phyloP scores from a whole-genome alignment of 2,888 invertebrate species.

The Altica lythri region DNA sequence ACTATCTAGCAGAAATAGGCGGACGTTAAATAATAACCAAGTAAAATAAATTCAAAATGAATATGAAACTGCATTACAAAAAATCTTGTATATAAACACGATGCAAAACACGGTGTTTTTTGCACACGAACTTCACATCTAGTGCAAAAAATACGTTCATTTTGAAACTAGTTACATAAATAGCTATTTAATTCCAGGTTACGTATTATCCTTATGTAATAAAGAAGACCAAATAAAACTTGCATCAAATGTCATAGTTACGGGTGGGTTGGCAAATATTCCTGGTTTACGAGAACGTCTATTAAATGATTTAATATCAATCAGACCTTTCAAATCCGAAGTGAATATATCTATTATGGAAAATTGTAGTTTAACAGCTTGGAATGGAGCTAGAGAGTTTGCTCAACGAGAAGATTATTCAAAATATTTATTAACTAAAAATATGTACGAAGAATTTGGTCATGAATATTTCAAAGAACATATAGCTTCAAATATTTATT shows the following conservation, averaged over 20 bases:
- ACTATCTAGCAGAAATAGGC: no score
- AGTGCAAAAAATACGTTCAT: no score
- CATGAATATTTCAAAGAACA: conserved; percentile 85
- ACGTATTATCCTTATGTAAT: conserved; percentile 77
- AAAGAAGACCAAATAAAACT: conserved; percentile 65
- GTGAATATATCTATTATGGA: conserved; percentile 72
- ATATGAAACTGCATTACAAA: no score
- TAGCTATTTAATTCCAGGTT: conserved; percentile 58
- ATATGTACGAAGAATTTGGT: conserved; percentile 85
- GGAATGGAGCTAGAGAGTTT: conserved; percentile 84
- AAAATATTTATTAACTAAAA: conserved; percentile 68
- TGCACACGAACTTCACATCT: no score
- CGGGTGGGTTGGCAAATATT: conserved; percentile 84
- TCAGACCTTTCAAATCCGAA: conserved; percentile 84
- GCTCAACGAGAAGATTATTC: conserved; percentile 66
- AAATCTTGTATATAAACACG: no score
- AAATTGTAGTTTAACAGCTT: conserved; percentile 76
- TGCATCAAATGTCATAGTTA: conserved; percentile 81
- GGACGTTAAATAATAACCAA: no score
- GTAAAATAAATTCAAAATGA: no score
- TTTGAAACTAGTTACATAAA: no score
- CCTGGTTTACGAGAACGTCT: conserved; percentile 74
- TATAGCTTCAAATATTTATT: conserved; percentile 75
- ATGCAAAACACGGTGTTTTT: no score
- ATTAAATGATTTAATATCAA: conserved; percentile 78